These are phyloP conservation scores for Pimpla rufipes DNA, from an alignment of 2,888 invertebrate species.

Conservation along the genomic window DNA sequence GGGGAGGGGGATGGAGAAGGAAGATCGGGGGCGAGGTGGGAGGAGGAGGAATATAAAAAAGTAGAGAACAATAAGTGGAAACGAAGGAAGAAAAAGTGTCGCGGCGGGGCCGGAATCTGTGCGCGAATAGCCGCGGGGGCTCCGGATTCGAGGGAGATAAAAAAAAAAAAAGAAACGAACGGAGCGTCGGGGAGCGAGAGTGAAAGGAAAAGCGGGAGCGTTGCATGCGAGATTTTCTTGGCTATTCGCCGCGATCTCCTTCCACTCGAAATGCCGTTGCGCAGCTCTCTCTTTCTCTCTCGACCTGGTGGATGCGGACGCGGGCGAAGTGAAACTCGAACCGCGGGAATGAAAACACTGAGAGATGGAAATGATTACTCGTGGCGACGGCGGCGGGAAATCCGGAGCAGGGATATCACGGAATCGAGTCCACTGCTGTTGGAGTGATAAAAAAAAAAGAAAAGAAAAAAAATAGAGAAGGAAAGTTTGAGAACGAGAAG, in stretches of 20 bases:
- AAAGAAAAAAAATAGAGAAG: not conserved
- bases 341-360: slow-evolving; percentile 52
- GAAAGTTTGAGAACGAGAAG: not conserved
- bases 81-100: slow-evolving; percentile 57
- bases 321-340: slow-evolving; percentile 51
- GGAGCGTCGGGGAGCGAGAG: slow-evolving; percentile 14
- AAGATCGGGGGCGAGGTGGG: not conserved
- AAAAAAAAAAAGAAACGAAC: not conserved
- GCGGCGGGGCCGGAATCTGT: slow-evolving; percentile 35
- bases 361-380: slow-evolving; percentile 54
- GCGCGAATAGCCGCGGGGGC: slow-evolving; percentile 53
- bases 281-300: not conserved
- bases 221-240: slow-evolving; percentile 56
- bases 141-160: slow-evolving; percentile 34
- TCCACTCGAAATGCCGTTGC: slow-evolving; percentile 34
- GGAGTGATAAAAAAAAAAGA: slow-evolving; percentile 24
- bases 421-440: slow-evolving; percentile 11
- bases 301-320: slow-evolving; percentile 30
- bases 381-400: slow-evolving; percentile 21
- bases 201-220: slow-evolving; percentile 22
- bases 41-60: slow-evolving; percentile 32
- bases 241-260: slow-evolving; percentile 31
- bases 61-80: slow-evolving; percentile 52
- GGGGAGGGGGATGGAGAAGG: not conserved
- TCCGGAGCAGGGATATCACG: slow-evolving; percentile 29